Evolutionary conservation across 1,140 invertebrate genomes (phyloP), one percentile per base, ranked within the genome.

Genomic region (Theocolax elegans): DNA sequence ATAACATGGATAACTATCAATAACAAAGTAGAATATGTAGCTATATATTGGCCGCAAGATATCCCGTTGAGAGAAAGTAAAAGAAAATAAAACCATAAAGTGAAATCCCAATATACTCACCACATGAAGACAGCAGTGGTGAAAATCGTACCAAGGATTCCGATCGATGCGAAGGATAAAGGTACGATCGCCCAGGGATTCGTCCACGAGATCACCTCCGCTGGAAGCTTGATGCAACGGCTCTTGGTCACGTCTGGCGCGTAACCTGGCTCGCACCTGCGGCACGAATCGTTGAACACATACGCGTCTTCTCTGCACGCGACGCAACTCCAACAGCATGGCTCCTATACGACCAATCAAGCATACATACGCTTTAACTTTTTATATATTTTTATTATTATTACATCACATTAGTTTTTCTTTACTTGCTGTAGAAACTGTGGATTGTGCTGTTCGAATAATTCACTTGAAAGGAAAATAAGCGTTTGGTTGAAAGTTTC

Each of bases 271-370:
- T 79, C 73, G 71, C 90, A 91, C 38, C 86, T 80, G 23, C 81
- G 81, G 73, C 89, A 90, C 4, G 87, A 89, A 74, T 91, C 89
- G 75, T 91, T 91, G 71, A 86, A 86, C 21, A 90, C 86, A 71
- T 89, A 88, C 46, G 88, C 81, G 70, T 90, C 84, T 63, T 88
- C 85, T 25, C 87, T 81, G 75, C 90, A 91, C 0, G 86, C 80
- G 48, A 91, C 88, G 77, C 90, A 91, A n/a, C 85, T 87, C 90
- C 90, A 91, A 74, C 90, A 91, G 78, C 90, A 91, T 40, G 88
- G 86, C 82, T 89, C 88, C 84, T 89, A 71, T 21, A 67, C 75
- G 40, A 17, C 23, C n/a, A n/a, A n/a, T n/a, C n/a, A 42, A 6
- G 3, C 38, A 44, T n/a, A 58, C 25, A 38, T 72, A 23, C 31